Evolutionary conservation across 2,888 invertebrate genomes (phyloP).

Genomic region (Eupithecia centaureata): DNA sequence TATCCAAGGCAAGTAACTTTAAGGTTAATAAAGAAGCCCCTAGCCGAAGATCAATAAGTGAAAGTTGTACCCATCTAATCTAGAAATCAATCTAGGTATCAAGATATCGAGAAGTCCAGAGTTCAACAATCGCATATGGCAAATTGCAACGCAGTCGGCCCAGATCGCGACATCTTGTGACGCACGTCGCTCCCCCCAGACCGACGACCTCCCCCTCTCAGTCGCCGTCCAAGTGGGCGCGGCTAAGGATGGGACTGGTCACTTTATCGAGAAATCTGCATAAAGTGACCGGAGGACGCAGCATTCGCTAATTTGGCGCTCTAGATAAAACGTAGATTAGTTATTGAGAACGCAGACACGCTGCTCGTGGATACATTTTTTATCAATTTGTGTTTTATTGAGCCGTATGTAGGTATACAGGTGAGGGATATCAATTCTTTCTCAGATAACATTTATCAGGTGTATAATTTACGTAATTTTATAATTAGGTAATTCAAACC

Average conservation of each 20-base stretch:
- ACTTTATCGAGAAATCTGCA: conserved; percentile 13
- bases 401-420: neutral
- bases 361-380: neutral
- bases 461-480: neutral
- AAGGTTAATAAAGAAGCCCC: neutral
- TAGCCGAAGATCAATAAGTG: neutral
- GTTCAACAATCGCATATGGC: conserved; percentile 58
- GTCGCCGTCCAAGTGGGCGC: conserved; percentile 40
- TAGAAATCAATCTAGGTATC: conserved; percentile 8
- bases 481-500: neutral
- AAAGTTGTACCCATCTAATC: neutral
- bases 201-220: conserved; percentile 32
- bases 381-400: neutral
- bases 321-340: neutral
- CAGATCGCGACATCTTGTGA: conserved; percentile 51
- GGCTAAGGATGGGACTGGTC: conserved; percentile 39
- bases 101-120: conserved; percentile 38
- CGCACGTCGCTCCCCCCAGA: conserved; percentile 46
- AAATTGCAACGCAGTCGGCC: conserved; percentile 54
- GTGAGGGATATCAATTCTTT: neutral
- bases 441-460: neutral
- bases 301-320: neutral
- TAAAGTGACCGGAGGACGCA: neutral
- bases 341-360: neutral
- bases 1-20: neutral